Base-by-base conservation (phyloP, 2,888 invertebrate genomes). In the Drosophila rellima region DNA sequence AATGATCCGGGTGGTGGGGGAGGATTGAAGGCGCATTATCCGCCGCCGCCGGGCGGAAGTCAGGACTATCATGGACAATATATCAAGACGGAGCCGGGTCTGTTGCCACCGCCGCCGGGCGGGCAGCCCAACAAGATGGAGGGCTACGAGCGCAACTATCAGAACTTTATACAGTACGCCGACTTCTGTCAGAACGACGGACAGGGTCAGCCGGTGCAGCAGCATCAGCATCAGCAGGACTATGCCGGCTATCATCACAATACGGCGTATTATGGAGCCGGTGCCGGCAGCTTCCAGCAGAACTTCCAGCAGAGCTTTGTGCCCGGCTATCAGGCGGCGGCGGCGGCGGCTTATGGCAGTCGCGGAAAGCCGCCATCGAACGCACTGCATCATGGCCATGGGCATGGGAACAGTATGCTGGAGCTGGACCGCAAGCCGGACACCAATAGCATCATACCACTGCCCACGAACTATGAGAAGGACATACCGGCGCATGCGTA, bases 91-190 rank as follows among this genome's bases (percentile, higher is more conserved):
- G 92, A 92, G 57, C 92, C 92, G 2, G 92, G 92, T 0, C 88
- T 92, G 0, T 71, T 92, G 79, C 91, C 92, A 0, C 90, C 89
- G 26, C 67, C 76, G 11, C 78, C 74, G 0, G 78, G 80, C n/a
- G 65, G 60, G 1, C 91, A 91, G 48, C 90, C 89, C 59, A 92
- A 91, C 37, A 93, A 92, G 80, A 92, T 92, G 91, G 93, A 93
- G 75, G 93, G 93, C 20, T 93, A 93, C 60, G 93, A 93, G 70
- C 91, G 92, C 2, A 93, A 93, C 81, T 93, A 93, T 70, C 93
- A 93, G 78, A 93, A 93, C 70, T 93, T 93, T 59, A 93, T 93
- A 39, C 93, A 93, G 51, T 93, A 93, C 57, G 93, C 93, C 6
- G 93, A 93, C 73, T 93, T 91, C 73, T 93, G 92, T 65, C 93